Base-by-base conservation (phyloP, 1,140 invertebrate genomes). In the Wasmannia auropunctata region DNA sequence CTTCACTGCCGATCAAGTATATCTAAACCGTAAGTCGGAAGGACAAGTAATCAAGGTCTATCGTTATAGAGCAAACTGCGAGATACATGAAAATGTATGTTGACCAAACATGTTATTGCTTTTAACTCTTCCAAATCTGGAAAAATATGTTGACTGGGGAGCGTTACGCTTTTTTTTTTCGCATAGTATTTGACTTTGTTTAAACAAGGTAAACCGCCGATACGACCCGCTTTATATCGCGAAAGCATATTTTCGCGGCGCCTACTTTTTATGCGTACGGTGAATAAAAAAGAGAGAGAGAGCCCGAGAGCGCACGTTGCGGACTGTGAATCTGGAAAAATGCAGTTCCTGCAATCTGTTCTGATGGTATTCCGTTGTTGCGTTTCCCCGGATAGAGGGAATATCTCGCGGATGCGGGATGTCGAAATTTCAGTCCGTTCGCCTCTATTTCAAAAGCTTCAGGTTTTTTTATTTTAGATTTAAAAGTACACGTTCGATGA, bases 71-170 rank as follows among this genome's bases (percentile, higher is more conserved):
- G n/a, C 11, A 31, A 56, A 43, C 19, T 54, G 54, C 25, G 43
- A 31, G 43, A 22, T 58, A 58, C 54, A 43, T 72, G 28, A 83
- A 83, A 74, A 74, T 14, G 14, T 14, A 56, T 83, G 67, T 83
- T 83, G 67, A 72, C 34, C 67, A 74, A 83, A 83, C 67, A 43
- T 83, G 79, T 83, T 83, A 74, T 74, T 83, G 79, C 79, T 83
- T 83, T 83, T 46, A 58, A 54, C 51, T 74, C 14, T 83, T 58
- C 8, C 25, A 74, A 83, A 58, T 83, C 54, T 83, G 5, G 51
- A 83, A 83, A 83, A 72, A 81, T 83, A 83, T 58, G 54, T 83
- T 83, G 51, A 83, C 51, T 37, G 22, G 16, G 34, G 16, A 28
- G 8, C n/a, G 49, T 43, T 58, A 74, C 28, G 31, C 63, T 67